phyloP scores from a whole-genome alignment of 2,888 invertebrate genomes.

The Chymomyza caudatula region DNA sequence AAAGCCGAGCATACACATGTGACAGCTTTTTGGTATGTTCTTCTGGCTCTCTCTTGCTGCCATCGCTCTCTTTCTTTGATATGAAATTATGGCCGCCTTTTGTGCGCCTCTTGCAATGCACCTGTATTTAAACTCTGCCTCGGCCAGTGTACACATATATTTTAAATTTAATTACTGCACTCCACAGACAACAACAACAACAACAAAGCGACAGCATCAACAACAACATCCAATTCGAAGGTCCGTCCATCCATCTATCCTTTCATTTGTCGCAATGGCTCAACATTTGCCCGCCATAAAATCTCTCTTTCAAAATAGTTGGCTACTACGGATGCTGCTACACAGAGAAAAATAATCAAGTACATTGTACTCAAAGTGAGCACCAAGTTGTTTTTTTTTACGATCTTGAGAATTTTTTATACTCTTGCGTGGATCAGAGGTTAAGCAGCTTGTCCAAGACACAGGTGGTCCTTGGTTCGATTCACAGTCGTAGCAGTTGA shows the following conservation, averaged over 20 bases:
- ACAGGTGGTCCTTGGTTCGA: too few relatives aligned
- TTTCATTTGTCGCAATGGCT: constrained; percentile 48
- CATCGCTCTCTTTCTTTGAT: neutral
- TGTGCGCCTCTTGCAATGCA: neutral
- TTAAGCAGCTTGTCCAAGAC: too few relatives aligned
- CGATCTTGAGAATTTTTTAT: too few relatives aligned
- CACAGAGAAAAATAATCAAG: too few relatives aligned
- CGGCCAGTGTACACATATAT: constrained; percentile 49
- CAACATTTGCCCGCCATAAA: constrained; percentile 38
- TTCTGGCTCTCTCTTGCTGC: constrained; percentile 32
- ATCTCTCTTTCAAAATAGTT: constrained; percentile 56
- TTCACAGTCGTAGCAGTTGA: too few relatives aligned
- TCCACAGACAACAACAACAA: constrained; percentile 38
- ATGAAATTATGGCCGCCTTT: neutral
- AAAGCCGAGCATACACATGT: constrained; percentile 33
- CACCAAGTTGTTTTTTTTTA: too few relatives aligned
- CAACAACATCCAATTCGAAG: neutral
- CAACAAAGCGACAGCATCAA: neutral
- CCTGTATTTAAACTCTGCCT: neutral
- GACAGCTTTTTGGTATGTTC: constrained; percentile 41
- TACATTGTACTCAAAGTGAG: too few relatives aligned
- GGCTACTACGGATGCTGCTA: constrained; percentile 20
- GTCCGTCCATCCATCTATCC: constrained; percentile 43
- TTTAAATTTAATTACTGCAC: constrained; percentile 66
- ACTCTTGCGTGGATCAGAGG: too few relatives aligned